Evolutionary conservation across 2,888 invertebrate species (phyloP), one percentile per base, ranked within the genome.

Genomic region (Epicampocera succincta): DNA sequence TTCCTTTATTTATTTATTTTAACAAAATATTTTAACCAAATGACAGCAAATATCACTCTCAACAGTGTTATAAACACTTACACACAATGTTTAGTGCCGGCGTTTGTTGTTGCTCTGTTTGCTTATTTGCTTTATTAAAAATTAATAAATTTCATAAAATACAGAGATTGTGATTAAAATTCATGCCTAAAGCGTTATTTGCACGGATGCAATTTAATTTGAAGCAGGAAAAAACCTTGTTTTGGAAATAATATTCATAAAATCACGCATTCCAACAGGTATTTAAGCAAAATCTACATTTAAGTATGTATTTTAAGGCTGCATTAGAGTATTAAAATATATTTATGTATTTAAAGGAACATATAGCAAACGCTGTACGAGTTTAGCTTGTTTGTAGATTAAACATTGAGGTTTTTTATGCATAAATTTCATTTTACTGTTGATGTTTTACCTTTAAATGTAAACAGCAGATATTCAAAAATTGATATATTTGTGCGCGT

Each of bases 151-250:
- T 81, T 83, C 75, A 72, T 74, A 81, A 84, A 84, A 83, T 75
- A 80, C 83, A 79, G 76, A 79, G 80, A 81, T 84, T 84, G 84
- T 81, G 84, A 83, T 84, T 84, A 84, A 84, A 84, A 84, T 83
- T 61, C 78, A 83, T 65, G 78, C 84, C 84, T 68, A 74, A 79
- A 81, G 84, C 77, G 68, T 74, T 84, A 81, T 84, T 84, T 84
- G 81, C 84, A 80, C 84, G 84, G 84, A 84, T 84, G 84, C 84
- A 84, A 84, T 84, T 84, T 81, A 84, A 84, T 84, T 79, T 83
- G 79, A 79, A 68, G 48, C n/a, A 0, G 8, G 9, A 33, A 76
- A 80, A 60, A 72, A 44, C 1, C 4, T 33, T 48, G 58, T 48
- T 66, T 72, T 33, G 33, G 13, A 61, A 71, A 61, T 65, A 75